A percentile compares a stretch with the other conserved stretches of the same genome.
phyloP scores from a whole-genome alignment of 1,140 invertebrate genomes.

The Hermetia illucens region DNA sequence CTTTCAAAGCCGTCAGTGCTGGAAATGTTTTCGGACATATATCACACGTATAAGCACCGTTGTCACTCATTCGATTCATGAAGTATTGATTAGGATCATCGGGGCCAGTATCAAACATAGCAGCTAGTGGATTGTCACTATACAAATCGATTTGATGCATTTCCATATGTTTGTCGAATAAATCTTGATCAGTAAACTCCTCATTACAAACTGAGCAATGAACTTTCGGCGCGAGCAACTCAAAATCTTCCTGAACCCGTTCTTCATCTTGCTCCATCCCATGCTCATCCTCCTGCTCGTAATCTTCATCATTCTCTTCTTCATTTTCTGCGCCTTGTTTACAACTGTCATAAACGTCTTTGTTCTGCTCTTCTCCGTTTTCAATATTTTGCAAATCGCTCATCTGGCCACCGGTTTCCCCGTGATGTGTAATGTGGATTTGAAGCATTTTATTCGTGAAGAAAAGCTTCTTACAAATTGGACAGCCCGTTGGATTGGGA shows the following conservation, averaged over 20 bases:
- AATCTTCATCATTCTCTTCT: too few relatives aligned
- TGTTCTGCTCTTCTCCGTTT: too few relatives aligned
- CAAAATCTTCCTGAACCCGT: background rate
- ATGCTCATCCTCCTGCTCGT: background rate
- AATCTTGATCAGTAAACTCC: slow-evolving; percentile 25
- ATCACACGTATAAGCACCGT: slow-evolving; percentile 29
- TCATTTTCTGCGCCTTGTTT: too few relatives aligned
- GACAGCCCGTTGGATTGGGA: slow-evolving; percentile 24
- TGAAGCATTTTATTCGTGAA: slow-evolving; percentile 28
- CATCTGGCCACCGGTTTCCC: slow-evolving; percentile 15
- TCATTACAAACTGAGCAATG: slow-evolving; percentile 26
- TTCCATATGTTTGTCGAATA: slow-evolving; percentile 27
- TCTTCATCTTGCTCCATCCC: background rate
- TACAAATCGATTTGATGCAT: slow-evolving; percentile 27
- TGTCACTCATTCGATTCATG: slow-evolving; percentile 25
- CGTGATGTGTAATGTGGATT: too few relatives aligned
- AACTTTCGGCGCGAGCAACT: slow-evolving; percentile 25
- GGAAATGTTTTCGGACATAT: slow-evolving; percentile 28
- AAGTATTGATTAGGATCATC: slow-evolving; percentile 26
- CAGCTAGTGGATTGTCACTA: slow-evolving; percentile 25
- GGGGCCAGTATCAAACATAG: slow-evolving; percentile 28
- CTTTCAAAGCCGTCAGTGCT: slow-evolving; percentile 29
- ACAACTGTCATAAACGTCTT: too few relatives aligned
- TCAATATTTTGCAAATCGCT: too few relatives aligned
- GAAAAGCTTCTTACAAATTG: slow-evolving; percentile 25